Evolutionary conservation across 2,113 vertebrate species (phyloP), one percentile per base, ranked within the genome.

Genomic region (Apeltes quadracus): DNA sequence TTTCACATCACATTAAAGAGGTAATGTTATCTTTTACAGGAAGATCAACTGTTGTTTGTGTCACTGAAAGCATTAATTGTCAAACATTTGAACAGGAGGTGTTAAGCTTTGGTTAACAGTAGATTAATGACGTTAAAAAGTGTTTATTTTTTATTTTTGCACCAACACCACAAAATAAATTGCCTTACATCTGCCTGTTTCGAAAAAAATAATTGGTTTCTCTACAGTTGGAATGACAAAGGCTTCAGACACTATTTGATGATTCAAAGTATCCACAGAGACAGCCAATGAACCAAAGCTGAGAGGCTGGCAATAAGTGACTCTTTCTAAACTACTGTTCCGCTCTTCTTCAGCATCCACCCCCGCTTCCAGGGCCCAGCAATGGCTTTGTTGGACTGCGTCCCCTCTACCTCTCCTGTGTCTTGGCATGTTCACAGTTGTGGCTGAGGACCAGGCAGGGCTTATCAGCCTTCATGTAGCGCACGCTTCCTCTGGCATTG

Each of bases 391-490:
- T 56, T 87, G 71, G 71, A 76, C 41, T 32, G 34, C 7, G 5
- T 64, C 41, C 18, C 48, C 59, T 57, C 38, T 68, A 65, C 50
- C 72, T 69, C 59, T 82, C 51, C 75, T 75, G 69, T 84, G 69
- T 82, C 55, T n/a, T 83, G 77, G 83, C 79, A 69, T 84, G 77
- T 80, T 72, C 80, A 70, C 75, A 69, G 80, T 55, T 54, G 82
- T 78, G 77, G 77, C 80, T 59, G 48, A 27, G 71, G 59, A 84
- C 72, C 78, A 75, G 69, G 44, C 53, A 55, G 67, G 75, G 65
- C 87, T 87, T 78, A 87, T 87, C 81, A 84, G 66, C 69, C 70
- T 78, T 78, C 76, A 75, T 80, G 71, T 72, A 61, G 75, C 77
- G 72, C 69, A 66, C 13, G 12, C 16, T 77, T 81, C 81, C 76